Evolutionary conservation across 2,113 vertebrate genomes (phyloP), one percentile per base, ranked within the genome.

Genomic region (Parus major): DNA sequence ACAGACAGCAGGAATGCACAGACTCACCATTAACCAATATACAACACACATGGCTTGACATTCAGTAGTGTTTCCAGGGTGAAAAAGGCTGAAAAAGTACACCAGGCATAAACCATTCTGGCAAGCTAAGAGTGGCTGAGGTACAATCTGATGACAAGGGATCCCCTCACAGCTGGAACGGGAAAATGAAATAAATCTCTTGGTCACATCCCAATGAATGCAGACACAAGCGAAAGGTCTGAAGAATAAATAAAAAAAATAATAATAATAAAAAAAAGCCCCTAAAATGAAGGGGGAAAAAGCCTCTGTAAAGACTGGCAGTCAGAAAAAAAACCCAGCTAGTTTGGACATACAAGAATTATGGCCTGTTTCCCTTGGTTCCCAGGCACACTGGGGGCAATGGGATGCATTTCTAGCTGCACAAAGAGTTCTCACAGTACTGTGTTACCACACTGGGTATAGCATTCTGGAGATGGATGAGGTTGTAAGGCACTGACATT

Each of bases 391-490:
- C 66, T 33, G 65, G 2, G 75, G 80, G 59, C 70, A 93, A 91
- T 5, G 52, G 87, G 50, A 66, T 0, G 0, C 56, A 69, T 80
- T 95, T 88, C 83, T 71, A 85, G 59, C 10, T 57, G 72, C 53
- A 97, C 73, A 92, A 96, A 96, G 93, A 94, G 79, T 90, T 97
- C 96, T 96, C 82, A 95, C 95, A 96, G 85, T 39, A 81, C 72
- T 0, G 0, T 61, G 93, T 90, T 86, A 94, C 72, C 86, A 71
- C 1, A 0, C 47, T 75, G 81, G 82, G 59, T 89, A 28, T 7
- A 89, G 86, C 66, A 80, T 94, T 93, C 91, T 95, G 95, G 66
- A 88, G 91, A 97, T 59, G 77, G 84, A 94, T 90, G 70, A 90
- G 72, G 84, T 39, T 87, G 31, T 64, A 91, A 90, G 83, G 82